These are phyloP conservation scores for Cephus cinctus DNA, from an alignment of 1,140 invertebrate species.

Conservation along the genomic window DNA sequence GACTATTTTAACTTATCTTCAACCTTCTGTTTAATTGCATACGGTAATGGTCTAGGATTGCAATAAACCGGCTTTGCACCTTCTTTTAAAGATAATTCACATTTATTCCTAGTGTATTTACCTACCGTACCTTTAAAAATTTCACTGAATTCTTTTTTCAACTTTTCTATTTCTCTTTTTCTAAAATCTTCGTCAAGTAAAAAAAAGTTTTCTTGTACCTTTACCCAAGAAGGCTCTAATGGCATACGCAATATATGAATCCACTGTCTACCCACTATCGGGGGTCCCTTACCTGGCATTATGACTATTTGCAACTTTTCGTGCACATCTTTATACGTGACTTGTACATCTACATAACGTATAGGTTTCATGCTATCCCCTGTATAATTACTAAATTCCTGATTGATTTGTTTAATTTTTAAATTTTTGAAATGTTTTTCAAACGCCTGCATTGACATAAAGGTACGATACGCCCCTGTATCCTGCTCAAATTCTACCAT, in stretches of 20 bases:
- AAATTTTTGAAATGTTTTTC: background rate
- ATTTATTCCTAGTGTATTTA: slow-evolving; percentile 5
- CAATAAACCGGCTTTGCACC: slow-evolving; percentile 26
- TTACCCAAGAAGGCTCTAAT: background rate
- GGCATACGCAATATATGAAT: slow-evolving; percentile 1
- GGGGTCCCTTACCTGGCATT: slow-evolving; percentile 1
- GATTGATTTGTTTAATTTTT: slow-evolving; percentile 1
- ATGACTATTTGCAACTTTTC: slow-evolving; percentile 6
- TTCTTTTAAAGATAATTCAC: slow-evolving; percentile 9
- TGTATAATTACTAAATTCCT: slow-evolving; percentile 8
- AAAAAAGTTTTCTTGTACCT: slow-evolving; percentile 3
- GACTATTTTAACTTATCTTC: slow-evolving; percentile 27
- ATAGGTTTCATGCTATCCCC: slow-evolving; percentile 6
- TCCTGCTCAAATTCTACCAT: background rate
- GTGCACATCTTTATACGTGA: background rate
- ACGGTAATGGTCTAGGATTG: slow-evolving; percentile 26
- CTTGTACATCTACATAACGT: slow-evolving; percentile 6
- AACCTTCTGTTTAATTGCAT: slow-evolving; percentile 24
- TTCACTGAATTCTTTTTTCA: slow-evolving; percentile 2
- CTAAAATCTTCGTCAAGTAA: background rate
- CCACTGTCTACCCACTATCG: slow-evolving; percentile 10
- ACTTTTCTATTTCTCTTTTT: slow-evolving; percentile 2
- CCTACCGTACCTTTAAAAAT: slow-evolving; percentile 9
- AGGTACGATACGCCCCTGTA: background rate
- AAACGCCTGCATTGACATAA: slow-evolving; percentile 4